Evolutionary conservation across 2,888 invertebrate species (phyloP), one percentile per base, ranked within the genome.

Genomic region (Chrysodeixis includens): DNA sequence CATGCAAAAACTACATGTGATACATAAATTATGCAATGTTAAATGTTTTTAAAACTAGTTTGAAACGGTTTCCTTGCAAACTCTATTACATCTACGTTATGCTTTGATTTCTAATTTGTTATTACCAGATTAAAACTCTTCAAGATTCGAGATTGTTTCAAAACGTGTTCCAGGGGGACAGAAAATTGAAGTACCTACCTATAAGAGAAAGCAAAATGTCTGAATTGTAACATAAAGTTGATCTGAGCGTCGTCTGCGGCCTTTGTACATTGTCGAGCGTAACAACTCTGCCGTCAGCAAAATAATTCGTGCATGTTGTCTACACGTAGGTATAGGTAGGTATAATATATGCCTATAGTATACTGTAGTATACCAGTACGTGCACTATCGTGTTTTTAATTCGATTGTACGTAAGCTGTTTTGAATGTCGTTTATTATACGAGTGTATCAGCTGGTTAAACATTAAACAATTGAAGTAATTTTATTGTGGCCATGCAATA

Each of bases 371-470:
- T n/a, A n/a, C n/a, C n/a, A 71, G 68, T 79, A 85, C 83, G 82
- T 86, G 83, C 82, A 83, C 85, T 79, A 88, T 85, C 84, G 81
- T 86, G 76, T 84, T 82, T 84, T 86, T 62, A 86, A 86, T 86
- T 86, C 79, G 69, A 81, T 82, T 79, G 81, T 80, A 85, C 83
- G 83, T 83, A 81, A 82, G 82, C 80, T 83, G 85, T 84, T 88
- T 85, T 86, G 81, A 83, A 84, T 85, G 78, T 80, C 74, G 73
- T 66, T 74, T 69, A 79, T 78, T 81, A 83, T 82, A 84, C 72
- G 71, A 66, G 58, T 64, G 68, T 68, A 86, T 84, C 93, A 93
- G 87, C 92, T 93, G 93, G 79, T 79, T 86, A 93, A 92, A 93
- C 82, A 88, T 85, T 74, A 74, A 88, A 90, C 90, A 91, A 90